Conservation (phyloP, 1,140 invertebrate genomes). For the Drosophila micromelanica region DNA sequence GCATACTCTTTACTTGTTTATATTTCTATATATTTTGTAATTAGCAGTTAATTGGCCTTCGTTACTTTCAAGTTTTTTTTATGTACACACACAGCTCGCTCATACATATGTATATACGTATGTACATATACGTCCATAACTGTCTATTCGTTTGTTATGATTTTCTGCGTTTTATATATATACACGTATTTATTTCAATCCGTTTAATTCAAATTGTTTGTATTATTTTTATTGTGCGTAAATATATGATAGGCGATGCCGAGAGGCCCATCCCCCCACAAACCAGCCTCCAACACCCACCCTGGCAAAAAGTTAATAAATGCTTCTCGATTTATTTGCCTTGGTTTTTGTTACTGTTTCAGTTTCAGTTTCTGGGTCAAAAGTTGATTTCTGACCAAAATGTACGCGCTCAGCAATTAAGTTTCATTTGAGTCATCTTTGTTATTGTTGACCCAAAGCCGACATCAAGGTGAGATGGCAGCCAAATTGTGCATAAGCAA, state of each 20-base stretch:
- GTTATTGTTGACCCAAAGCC: slow-evolving; percentile 42
- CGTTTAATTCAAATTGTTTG: slow-evolving; percentile 14
- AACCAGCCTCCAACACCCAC: background rate
- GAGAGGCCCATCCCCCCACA: slow-evolving; percentile 17
- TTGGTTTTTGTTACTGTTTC: slow-evolving; percentile 6
- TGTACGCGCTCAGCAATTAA: slow-evolving; percentile 50
- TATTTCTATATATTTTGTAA: slow-evolving; percentile 33
- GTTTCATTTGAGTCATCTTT: slow-evolving; percentile 67
- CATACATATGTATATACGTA: background rate
- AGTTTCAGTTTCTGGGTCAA: slow-evolving; percentile 50
- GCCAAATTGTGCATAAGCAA: slow-evolving; percentile 7
- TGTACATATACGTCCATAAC: slow-evolving; percentile 9
- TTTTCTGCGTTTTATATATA: slow-evolving; percentile 10
- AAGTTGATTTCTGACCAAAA: slow-evolving; percentile 48
- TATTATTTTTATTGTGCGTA: slow-evolving; percentile 30
- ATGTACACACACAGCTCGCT: slow-evolving; percentile 28
- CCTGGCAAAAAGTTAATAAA: slow-evolving; percentile 11
- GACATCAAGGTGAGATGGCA: slow-evolving; percentile 60
- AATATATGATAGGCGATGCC: slow-evolving; percentile 3
- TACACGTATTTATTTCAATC: slow-evolving; percentile 24
- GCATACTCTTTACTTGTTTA: slow-evolving; percentile 6
- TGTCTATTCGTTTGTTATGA: slow-evolving; percentile 30
- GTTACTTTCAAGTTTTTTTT: slow-evolving; percentile 56
- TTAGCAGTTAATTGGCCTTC: slow-evolving; percentile 69
- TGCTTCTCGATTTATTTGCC: slow-evolving; percentile 27